A percentile compares a stretch with the other conserved stretches of the same genome.
phyloP scores from a whole-genome alignment of 2,888 invertebrate species.

The Brachypterus glaber region DNA sequence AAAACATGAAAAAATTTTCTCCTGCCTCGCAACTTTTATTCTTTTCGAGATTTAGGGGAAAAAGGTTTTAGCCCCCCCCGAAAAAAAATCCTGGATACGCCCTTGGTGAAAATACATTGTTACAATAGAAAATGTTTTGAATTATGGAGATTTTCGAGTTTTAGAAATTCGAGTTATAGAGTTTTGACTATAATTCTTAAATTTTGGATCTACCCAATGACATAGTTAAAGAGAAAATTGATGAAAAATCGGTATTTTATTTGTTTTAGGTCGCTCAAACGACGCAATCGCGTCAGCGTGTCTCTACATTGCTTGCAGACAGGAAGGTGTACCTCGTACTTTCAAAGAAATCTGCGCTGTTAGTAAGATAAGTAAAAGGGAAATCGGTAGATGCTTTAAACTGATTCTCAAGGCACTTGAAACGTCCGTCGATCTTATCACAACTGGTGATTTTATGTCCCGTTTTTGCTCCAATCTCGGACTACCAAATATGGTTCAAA shows the following conservation, averaged over 20 bases:
- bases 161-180: no score
- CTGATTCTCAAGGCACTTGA: conserved; percentile 91
- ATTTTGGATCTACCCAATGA: no score
- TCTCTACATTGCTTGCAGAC: conserved; percentile 96
- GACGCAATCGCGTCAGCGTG: conserved; percentile 99
- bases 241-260: no score
- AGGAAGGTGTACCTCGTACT: conserved; percentile 96
- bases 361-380: conserved; percentile 97
- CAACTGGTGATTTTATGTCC: conserved; percentile 99
- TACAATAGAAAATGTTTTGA: background rate
- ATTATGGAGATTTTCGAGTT: no score
- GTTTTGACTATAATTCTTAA: no score
- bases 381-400: conserved; percentile 97
- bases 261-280: conserved; percentile 60
- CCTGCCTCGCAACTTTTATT: no score
- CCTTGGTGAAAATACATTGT: no score
- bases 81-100: no score
- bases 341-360: conserved; percentile 99
- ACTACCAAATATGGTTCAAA: conserved; percentile 79
- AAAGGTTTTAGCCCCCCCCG: no score
- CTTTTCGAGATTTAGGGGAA: no score
- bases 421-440: conserved; percentile 94
- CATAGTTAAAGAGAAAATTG: no score
- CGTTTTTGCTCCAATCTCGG: conserved; percentile 94
- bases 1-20: no score